Percentiles rank a stretch among this genome's conserved stretches.
Conservation (phyloP, 1,140 invertebrate species). For the Drosophila setifemur region DNA sequence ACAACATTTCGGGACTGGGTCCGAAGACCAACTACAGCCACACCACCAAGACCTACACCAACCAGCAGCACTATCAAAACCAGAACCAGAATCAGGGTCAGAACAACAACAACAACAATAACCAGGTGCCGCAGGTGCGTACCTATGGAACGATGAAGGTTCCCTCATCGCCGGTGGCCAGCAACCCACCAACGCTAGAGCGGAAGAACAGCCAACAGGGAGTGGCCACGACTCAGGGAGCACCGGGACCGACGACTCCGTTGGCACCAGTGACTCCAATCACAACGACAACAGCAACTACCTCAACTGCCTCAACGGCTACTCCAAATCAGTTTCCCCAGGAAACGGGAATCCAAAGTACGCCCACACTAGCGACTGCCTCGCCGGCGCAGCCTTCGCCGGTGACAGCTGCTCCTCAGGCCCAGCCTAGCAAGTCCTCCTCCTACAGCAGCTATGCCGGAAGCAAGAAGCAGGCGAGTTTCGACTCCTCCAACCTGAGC, state of each 20-base stretch:
- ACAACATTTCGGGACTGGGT: too few species aligned
- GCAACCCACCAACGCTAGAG: constrained; percentile 58
- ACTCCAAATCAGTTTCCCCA: constrained; percentile 72
- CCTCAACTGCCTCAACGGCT: constrained; percentile 77
- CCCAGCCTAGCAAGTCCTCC: constrained; percentile 5
- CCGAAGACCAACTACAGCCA: constrained; percentile 47
- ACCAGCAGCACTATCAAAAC: constrained; percentile 61
- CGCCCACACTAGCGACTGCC: constrained; percentile 24
- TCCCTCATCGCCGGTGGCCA: constrained; percentile 74
- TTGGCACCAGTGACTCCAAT: not conserved
- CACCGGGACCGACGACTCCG: not conserved
- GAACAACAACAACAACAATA: constrained; percentile 54
- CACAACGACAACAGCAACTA: constrained; percentile 52
- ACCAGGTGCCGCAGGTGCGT: constrained; percentile 71
- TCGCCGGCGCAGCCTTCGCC: constrained; percentile 10
- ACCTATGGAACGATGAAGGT: constrained; percentile 78
- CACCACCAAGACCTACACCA: constrained; percentile 37
- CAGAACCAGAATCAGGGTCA: constrained; percentile 31
- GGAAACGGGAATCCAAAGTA: too few species aligned
- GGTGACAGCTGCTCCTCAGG: constrained; percentile 20
- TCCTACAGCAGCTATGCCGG: constrained; percentile 19
- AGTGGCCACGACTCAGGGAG: constrained; percentile 15
- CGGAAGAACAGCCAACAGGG: constrained; percentile 61
- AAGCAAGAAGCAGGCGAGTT: constrained; percentile 33
- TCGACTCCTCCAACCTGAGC: constrained; percentile 2